These are phyloP conservation scores for Colossoma macropomum DNA, from an alignment of 2,113 vertebrate genomes.

Conservation along the genomic window DNA sequence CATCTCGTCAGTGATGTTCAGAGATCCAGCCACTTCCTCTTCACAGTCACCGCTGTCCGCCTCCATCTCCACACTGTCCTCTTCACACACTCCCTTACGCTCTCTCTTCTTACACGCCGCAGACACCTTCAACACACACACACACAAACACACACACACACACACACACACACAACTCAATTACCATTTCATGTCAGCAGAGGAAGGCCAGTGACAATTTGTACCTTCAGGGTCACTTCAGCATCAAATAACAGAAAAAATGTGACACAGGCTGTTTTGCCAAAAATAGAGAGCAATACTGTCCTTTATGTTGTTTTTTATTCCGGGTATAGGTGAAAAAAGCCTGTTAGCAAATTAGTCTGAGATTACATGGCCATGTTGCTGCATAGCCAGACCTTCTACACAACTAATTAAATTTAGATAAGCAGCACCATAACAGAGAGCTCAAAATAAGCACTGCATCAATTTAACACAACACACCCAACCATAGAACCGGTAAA, in stretches of 20 bases:
- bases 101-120: slow-evolving; percentile 85
- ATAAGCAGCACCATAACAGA: background rate
- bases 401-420: slow-evolving; percentile 22
- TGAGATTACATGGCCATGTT: background rate
- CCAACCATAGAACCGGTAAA: background rate
- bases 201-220: background rate
- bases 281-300: slow-evolving; percentile 12
- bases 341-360: background rate
- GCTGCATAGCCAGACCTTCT: background rate
- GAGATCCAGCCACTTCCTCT: slow-evolving; percentile 85
- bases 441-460: background rate
- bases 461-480: background rate
- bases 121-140: slow-evolving; percentile 61
- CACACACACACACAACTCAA: slow-evolving; percentile 11
- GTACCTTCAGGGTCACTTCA: background rate
- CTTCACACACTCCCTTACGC: slow-evolving; percentile 81
- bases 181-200: background rate
- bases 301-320: background rate
- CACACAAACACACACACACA: slow-evolving; percentile 23
- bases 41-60: slow-evolving; percentile 83
- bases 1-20: slow-evolving; percentile 99
- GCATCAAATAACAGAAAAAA: slow-evolving; percentile 10
- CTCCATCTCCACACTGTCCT: slow-evolving; percentile 88
- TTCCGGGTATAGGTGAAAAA: background rate
- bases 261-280: background rate